Base-by-base conservation (phyloP, 2,888 invertebrate species). In the Epirrhoe alternata region DNA sequence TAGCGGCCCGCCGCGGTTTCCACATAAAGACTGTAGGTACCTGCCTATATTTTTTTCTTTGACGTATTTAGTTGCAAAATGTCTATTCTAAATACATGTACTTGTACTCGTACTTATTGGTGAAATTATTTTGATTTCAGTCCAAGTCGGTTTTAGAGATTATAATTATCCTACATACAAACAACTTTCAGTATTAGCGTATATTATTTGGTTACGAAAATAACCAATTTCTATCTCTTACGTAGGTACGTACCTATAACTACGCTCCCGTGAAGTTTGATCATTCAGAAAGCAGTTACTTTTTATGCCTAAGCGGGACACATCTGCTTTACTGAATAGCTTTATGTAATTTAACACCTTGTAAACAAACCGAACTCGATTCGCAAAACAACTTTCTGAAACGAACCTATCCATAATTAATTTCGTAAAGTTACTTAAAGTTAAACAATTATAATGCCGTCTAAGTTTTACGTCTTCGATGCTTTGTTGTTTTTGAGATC, bases 301-400 rank as follows among this genome's bases (percentile, higher is more conserved):
- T 73, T 70, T 68, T 69, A 73, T 68, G 66, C 59, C 51, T 61
- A 64, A 68, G 54, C 66, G 61, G 55, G 65, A 51, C 72, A 64
- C 73, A 72, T 69, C 66, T 70, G 67, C 52, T 64, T 65, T 58
- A 67, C 45, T 61, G 63, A 67, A 71, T 67, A 59, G 61, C 57
- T 72, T n/a, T n/a, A n/a, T n/a, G 70, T 71, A 64, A 66, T 66
- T 69, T 68, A 68, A 65, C 68, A 69, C 70, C 61, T 65, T 63
- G 65, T 70, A 63, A 66, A 69, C 59, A 64, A 60, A 60, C 68
- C 55, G 63, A 64, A 63, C 69, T 69, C 69, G 67, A 74, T 74
- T 63, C 54, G 38, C 45, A 63, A 61, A 63, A 66, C 61, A 70
- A 66, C 65, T 54, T 59, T 58, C 31, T 52, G 24, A 30, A 55